Conservation (phyloP, 2,888 invertebrate species). For the Cryptosula pallasiana region DNA sequence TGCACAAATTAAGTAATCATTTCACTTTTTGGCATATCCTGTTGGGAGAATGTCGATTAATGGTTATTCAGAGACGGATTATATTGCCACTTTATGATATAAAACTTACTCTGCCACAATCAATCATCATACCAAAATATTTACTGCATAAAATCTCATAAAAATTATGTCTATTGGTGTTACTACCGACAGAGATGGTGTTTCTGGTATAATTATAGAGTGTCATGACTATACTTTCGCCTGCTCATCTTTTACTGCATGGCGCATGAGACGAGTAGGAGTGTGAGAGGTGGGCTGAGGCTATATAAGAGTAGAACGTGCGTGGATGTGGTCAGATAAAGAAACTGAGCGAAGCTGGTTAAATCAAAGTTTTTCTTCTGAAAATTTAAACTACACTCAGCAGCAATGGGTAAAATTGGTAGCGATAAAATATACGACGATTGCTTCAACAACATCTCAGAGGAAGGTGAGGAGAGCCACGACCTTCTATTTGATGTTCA, state of each 20-base stretch:
- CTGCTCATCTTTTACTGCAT: neutral
- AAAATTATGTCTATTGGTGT: neutral
- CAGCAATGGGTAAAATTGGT: constrained; percentile 10
- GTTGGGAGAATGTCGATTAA: neutral
- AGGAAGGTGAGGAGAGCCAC: too few relatives aligned
- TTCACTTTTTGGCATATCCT: neutral
- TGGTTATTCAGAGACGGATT: neutral
- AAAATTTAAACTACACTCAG: neutral
- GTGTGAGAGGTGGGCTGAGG: neutral
- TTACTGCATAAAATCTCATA: neutral
- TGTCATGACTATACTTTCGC: neutral
- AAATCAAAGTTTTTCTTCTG: too few relatives aligned
- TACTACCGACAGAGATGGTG: neutral
- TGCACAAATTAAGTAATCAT: too few relatives aligned
- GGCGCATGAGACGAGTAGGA: neutral
- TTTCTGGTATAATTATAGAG: neutral
- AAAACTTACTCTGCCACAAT: neutral
- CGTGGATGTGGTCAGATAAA: neutral
- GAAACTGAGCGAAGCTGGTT: neutral
- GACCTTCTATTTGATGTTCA: too few relatives aligned
- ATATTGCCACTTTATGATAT: neutral
- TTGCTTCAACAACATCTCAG: neutral
- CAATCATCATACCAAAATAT: neutral
- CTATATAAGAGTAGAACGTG: neutral
- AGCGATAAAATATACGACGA: neutral